phyloP scores from a whole-genome alignment of 2,113 vertebrate genomes.

The Procapra przewalskii region DNA sequence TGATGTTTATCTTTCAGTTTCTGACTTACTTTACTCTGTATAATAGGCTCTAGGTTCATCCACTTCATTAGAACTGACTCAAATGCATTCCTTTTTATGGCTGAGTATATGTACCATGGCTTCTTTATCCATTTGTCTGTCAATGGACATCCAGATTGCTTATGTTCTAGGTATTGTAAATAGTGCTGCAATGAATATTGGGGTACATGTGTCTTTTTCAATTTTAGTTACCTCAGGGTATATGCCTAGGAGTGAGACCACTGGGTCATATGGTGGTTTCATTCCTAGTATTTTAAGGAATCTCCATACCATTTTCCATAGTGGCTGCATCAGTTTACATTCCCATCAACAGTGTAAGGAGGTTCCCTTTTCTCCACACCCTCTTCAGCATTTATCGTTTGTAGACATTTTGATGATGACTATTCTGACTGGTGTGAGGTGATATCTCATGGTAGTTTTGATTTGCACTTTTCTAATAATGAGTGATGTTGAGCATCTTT shows the following conservation, averaged over 20 bases:
- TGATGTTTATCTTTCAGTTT: background rate
- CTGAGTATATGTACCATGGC: background rate
- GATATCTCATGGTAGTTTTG: background rate
- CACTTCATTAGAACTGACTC: background rate
- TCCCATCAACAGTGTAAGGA: background rate
- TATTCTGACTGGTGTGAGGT: background rate
- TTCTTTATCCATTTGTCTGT: background rate
- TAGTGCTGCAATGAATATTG: background rate
- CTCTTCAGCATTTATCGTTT: background rate
- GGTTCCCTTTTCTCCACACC: background rate
- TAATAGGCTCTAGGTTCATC: background rate
- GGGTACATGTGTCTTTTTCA: background rate
- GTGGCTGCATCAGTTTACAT: background rate
- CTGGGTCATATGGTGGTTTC: background rate
- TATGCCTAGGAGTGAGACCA: background rate
- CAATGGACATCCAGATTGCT: background rate
- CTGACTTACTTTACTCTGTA: background rate
- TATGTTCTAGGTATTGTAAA: background rate
- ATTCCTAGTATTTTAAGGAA: background rate
- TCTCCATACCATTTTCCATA: background rate
- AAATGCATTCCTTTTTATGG: background rate
- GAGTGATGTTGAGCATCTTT: background rate
- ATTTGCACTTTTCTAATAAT: background rate
- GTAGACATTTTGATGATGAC: background rate
- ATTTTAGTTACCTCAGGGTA: background rate